Conservation (phyloP, 1,140 invertebrate genomes). For the Capitella teleta region DNA sequence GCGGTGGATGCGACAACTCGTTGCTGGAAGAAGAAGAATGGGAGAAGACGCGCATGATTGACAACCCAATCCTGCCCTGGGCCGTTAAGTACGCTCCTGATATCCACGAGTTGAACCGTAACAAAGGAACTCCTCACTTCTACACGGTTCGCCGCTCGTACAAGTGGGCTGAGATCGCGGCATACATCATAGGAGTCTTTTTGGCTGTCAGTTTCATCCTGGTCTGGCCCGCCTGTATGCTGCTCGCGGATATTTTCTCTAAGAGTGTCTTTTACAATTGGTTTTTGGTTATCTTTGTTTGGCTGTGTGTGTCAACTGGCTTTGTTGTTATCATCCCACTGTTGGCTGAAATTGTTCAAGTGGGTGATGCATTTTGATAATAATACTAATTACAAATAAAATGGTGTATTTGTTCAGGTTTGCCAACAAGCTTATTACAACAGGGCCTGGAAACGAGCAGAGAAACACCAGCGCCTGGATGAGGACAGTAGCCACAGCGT, state of each 20-base stretch:
- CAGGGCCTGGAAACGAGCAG: background rate
- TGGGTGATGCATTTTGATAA: background rate
- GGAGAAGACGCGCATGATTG: conserved; percentile 9
- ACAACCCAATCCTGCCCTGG: conserved; percentile 7
- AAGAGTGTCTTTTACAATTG: background rate
- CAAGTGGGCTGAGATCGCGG: conserved; percentile 3
- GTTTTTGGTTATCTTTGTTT: background rate
- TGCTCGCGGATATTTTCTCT: background rate
- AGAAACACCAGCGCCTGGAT: background rate
- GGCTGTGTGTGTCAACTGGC: background rate
- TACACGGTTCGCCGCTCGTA: background rate
- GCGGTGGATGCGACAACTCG: conserved; percentile 8
- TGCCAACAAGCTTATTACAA: conserved; percentile 6
- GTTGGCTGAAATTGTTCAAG: background rate
- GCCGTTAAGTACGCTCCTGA: conserved; percentile 5
- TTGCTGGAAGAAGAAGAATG: conserved; percentile 5
- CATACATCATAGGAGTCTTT: conserved; percentile 9
- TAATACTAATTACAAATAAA: background rate
- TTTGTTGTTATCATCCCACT: background rate
- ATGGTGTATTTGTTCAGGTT: conserved; percentile 1
- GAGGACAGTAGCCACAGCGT: background rate
- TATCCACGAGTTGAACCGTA: background rate
- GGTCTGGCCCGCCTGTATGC: conserved; percentile 11
- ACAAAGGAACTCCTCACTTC: conserved; percentile 6
- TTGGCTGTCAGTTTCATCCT: conserved; percentile 1